These are phyloP conservation scores for Pararge aegeria DNA, from an alignment of 1,140 invertebrate species.

Conservation along the genomic window DNA sequence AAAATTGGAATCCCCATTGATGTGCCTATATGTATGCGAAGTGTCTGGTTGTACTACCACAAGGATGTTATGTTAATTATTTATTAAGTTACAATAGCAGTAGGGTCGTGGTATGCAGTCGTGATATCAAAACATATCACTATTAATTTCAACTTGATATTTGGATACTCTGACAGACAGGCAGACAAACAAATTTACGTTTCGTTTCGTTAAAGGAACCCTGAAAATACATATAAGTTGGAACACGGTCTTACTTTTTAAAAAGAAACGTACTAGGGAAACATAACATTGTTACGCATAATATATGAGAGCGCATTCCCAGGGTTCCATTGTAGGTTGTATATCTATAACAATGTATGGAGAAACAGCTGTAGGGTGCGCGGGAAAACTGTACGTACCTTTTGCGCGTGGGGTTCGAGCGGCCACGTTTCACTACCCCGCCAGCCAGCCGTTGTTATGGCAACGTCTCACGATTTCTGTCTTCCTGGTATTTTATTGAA, in stretches of 20 bases:
- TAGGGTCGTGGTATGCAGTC: too few species aligned
- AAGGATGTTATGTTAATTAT: too few species aligned
- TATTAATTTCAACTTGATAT: too few species aligned
- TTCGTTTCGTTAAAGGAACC: too few species aligned
- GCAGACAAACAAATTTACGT: too few species aligned
- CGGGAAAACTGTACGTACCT: conserved; percentile 43
- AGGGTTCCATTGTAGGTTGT: conserved; percentile 45
- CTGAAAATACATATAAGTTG: too few species aligned
- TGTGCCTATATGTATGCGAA: too few species aligned
- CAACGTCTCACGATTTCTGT: conserved; percentile 56
- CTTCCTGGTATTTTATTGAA: conserved; percentile 41
- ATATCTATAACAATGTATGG: conserved; percentile 48
- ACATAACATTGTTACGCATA: conserved; percentile 26
- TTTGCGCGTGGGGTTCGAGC: conserved; percentile 24
- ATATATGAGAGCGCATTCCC: conserved; percentile 46
- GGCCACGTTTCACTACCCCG: conserved; percentile 40
- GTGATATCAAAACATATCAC: too few species aligned
- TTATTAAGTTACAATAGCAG: too few species aligned
- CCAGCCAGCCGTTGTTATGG: conserved; percentile 50
- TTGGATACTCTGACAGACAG: too few species aligned
- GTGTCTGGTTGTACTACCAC: too few species aligned
- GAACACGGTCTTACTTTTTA: neutral
- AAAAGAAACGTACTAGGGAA: neutral
- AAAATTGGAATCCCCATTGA: too few species aligned
- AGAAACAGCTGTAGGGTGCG: conserved; percentile 55